These are phyloP conservation scores for Elymnias hypermnestra DNA, from an alignment of 1,140 invertebrate genomes.

Conservation along the genomic window DNA sequence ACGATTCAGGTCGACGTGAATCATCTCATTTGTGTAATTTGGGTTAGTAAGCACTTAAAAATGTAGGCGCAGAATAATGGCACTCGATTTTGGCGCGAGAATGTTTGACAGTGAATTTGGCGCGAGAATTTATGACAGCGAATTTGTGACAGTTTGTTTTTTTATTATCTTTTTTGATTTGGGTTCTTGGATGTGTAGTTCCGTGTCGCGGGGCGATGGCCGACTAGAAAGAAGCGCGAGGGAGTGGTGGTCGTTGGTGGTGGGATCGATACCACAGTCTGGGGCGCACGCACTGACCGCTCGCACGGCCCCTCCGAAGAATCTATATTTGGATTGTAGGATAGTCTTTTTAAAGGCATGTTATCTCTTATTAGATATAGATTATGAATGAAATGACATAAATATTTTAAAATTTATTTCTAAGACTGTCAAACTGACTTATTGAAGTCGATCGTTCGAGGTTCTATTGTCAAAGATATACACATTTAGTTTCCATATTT, in stretches of 20 bases:
- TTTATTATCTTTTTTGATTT: constrained; percentile 19
- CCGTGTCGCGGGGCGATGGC: constrained; percentile 57
- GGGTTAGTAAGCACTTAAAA: constrained; percentile 20
- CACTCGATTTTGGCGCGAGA: constrained; percentile 4
- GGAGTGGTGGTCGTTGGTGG: constrained; percentile 61
- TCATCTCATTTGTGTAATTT: constrained; percentile 46
- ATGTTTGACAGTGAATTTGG: too few species aligned
- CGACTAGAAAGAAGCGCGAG: constrained; percentile 54
- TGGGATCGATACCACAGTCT: constrained; percentile 70
- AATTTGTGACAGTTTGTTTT: constrained; percentile 24
- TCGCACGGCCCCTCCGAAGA: constrained; percentile 34
- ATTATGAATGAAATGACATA: too few species aligned
- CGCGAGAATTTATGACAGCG: constrained; percentile 4
- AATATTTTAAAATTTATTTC: too few species aligned
- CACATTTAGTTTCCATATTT: too few species aligned
- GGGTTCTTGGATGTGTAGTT: constrained; percentile 35
- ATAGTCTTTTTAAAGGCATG: too few species aligned
- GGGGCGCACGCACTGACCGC: constrained; percentile 66
- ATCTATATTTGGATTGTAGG: constrained; percentile 50
- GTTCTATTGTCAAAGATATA: too few species aligned
- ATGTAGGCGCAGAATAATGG: constrained; percentile 9
- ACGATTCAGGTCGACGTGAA: constrained; percentile 41
- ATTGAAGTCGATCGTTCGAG: too few species aligned
- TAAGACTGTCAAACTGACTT: too few species aligned
- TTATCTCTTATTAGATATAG: too few species aligned